Evolutionary conservation across 1,140 invertebrate genomes (phyloP).

Genomic region (Drosophila ananassae): DNA sequence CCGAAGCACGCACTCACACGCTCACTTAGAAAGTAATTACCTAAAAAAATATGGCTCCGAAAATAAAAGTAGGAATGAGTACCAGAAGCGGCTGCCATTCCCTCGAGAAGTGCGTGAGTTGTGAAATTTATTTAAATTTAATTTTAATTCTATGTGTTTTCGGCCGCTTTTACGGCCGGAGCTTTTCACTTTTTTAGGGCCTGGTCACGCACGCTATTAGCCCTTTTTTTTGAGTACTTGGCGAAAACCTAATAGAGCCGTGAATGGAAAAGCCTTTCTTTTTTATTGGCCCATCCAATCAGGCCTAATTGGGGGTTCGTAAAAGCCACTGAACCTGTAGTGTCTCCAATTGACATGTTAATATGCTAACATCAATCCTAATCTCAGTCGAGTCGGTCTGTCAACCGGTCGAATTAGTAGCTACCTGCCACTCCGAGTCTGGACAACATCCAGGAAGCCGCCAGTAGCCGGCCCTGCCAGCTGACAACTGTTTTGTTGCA

Average conservation of each 20-base stretch:
- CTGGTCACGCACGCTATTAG: conserved; percentile 59
- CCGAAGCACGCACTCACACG: conserved; percentile 67
- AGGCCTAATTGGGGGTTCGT: conserved; percentile 3
- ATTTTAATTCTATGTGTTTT: conserved; percentile 72
- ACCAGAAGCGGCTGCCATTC: conserved; percentile 4
- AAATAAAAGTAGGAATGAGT: neutral
- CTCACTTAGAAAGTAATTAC: conserved; percentile 78
- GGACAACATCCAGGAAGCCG: neutral
- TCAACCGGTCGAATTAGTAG: conserved; percentile 40
- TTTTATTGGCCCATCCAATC: neutral
- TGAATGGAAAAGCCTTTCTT: conserved; percentile 18
- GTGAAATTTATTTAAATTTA: conserved; percentile 81
- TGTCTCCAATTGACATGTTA: conserved; percentile 56
- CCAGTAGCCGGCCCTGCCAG: conserved; percentile 20
- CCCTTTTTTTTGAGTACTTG: conserved; percentile 2
- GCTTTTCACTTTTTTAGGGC: conserved; percentile 59
- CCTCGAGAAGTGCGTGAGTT: conserved; percentile 62
- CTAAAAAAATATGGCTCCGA: conserved; percentile 58
- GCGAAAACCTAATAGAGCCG: conserved; percentile 31
- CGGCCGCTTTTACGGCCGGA: conserved; percentile 39
- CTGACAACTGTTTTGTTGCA: conserved; percentile 78
- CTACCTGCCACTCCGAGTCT: neutral
- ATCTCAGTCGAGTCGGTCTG: conserved; percentile 46
- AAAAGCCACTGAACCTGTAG: conserved; percentile 1
- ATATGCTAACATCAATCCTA: conserved; percentile 71